Evolutionary conservation across 2,113 vertebrate genomes (phyloP), one percentile per base, ranked within the genome.

Genomic region (Chlamydotis undulata): DNA sequence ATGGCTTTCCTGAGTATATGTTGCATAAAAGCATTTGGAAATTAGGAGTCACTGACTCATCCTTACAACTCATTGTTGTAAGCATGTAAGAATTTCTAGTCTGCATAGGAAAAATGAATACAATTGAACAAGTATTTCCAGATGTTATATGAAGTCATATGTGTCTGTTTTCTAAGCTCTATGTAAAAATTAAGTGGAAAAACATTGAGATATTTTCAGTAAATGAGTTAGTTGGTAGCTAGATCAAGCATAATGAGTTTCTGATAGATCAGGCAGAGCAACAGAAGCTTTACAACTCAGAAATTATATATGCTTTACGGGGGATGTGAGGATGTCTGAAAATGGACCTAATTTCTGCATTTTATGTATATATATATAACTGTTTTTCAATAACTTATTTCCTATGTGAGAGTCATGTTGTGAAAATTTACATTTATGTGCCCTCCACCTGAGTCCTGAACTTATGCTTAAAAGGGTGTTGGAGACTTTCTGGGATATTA

Each of bases 101-200:
- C 65, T 83, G 5, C 14, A 14, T 29, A 29, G 21, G 7, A 78
- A 64, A 75, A 87, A 81, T 63, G 2, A 18, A 16, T 35, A 37
- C 1, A 68, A 5, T 13, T 65, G 25, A 73, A 61, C 13, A 41
- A 23, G 7, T 63, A n/a, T 70, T 86, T 93, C 15, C 17, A 60
- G 29, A 28, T 73, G 10, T 18, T 81, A 12, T 28, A 56, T 33
- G 14, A 71, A 91, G 31, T 77, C 33, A 65, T 7, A 16, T 0
- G 0, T 29, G 1, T 26, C 6, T 73, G 12, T 68, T 82, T 86
- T 41, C 37, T 76, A 74, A 77, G 7, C 6, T 5, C 2, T 11
- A 39, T 33, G 9, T 52, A 70, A 92, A 89, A 83, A 25, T 12
- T n/a, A 81, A 67, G 17, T 33, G 6, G 22, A 43, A 92, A 83